These are phyloP conservation scores for Sycophila texana DNA, from an alignment of 2,888 invertebrate species.

Conservation along the genomic window DNA sequence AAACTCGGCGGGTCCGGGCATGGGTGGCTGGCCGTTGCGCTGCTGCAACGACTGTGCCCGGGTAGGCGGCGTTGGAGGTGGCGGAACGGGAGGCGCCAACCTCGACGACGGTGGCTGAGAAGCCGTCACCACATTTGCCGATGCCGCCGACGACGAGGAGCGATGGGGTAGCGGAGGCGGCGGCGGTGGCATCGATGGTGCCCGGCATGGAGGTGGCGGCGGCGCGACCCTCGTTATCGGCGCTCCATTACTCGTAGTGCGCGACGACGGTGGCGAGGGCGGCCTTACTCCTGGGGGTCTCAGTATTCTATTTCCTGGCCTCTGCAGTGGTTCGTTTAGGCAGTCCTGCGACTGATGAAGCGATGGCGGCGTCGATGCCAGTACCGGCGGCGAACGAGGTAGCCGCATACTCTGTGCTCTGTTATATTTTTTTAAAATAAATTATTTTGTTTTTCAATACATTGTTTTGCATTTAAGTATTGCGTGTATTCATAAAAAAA, in stretches of 20 bases:
- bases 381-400: slow-evolving; percentile 83
- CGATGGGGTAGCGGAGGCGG: slow-evolving; percentile 72
- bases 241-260: slow-evolving; percentile 16
- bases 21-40: slow-evolving; percentile 48
- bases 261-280: slow-evolving; percentile 77
- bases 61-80: slow-evolving; percentile 76
- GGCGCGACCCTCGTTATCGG: slow-evolving; percentile 69
- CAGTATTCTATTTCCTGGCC: slow-evolving; percentile 76
- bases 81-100: slow-evolving; percentile 66
- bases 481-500: no score
- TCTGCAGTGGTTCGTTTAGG: slow-evolving; percentile 71
- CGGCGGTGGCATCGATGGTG: slow-evolving; percentile 70
- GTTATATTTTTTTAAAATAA: slow-evolving; percentile 65
- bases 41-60: slow-evolving; percentile 68
- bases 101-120: slow-evolving; percentile 58
- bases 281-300: slow-evolving; percentile 80
- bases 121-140: slow-evolving; percentile 53
- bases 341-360: slow-evolving; percentile 78
- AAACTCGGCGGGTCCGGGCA: slow-evolving; percentile 77
- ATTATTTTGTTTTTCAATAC: no score
- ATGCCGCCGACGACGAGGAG: slow-evolving; percentile 57
- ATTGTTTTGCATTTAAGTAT: no score
- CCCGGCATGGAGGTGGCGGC: slow-evolving; percentile 69
- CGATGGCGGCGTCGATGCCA: slow-evolving; percentile 76
- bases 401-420: slow-evolving; percentile 91